A percentile compares a stretch with the other conserved stretches of the same genome.
These are phyloP conservation scores for Leptosomus discolor DNA, from an alignment of 2,113 vertebrate genomes.

Conservation along the genomic window DNA sequence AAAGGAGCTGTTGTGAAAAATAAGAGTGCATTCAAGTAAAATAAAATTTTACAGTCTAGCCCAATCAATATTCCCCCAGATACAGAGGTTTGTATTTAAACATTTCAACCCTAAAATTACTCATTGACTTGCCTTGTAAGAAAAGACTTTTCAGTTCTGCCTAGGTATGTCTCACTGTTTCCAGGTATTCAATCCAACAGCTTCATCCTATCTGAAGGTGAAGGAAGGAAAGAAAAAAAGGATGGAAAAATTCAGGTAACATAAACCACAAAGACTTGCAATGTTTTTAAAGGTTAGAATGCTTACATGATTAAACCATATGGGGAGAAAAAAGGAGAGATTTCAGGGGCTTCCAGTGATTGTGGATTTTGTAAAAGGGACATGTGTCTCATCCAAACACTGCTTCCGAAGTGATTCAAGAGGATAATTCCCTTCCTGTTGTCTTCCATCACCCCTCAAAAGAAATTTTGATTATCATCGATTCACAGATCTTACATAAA, in stretches of 20 bases:
- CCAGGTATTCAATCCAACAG: neutral
- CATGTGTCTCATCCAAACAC: neutral
- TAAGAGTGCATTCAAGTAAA: neutral
- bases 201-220: neutral
- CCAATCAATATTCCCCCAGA: neutral
- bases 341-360: neutral
- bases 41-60: neutral
- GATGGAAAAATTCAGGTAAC: neutral
- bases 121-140: constrained; percentile 38
- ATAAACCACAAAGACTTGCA: neutral
- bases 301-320: neutral
- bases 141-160: constrained; percentile 20
- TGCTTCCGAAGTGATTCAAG: neutral
- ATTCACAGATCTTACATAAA: neutral
- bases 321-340: rapidly evolving
- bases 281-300: neutral
- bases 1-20: neutral
- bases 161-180: neutral
- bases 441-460: neutral
- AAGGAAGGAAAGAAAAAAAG: neutral
- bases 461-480: neutral
- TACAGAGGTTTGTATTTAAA: neutral
- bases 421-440: neutral
- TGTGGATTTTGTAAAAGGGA: neutral
- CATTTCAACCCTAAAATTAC: constrained; percentile 46